phyloP scores from a whole-genome alignment of 2,113 vertebrate genomes.

The Carollia perspicillata region DNA sequence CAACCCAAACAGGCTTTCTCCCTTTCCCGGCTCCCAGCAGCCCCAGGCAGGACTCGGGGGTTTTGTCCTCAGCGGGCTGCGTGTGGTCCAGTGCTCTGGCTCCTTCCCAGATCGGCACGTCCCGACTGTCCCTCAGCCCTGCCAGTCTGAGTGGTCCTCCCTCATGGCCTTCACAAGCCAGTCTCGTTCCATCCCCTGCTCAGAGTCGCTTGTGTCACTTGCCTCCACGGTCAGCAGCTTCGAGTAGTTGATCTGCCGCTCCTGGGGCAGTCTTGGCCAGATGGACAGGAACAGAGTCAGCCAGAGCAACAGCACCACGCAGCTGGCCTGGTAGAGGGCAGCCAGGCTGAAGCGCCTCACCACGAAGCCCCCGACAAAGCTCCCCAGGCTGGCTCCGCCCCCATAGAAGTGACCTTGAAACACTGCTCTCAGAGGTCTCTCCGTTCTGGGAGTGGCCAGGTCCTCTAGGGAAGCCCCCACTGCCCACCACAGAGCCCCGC shows the following conservation, averaged over 20 bases:
- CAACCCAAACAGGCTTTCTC: neutral
- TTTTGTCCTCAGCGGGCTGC: neutral
- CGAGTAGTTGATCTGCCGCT: slow-evolving; percentile 90
- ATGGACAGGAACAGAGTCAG: slow-evolving; percentile 80
- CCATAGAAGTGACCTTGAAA: slow-evolving; percentile 78
- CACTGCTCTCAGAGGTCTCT: slow-evolving; percentile 82
- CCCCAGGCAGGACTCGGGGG: neutral
- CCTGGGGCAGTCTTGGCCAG: slow-evolving; percentile 84
- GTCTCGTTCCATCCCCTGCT: slow-evolving; percentile 87
- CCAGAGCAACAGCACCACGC: slow-evolving; percentile 81
- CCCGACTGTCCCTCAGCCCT: neutral
- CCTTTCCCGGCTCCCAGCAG: neutral
- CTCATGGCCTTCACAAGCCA: slow-evolving; percentile 92
- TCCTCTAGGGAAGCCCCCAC: slow-evolving; percentile 80
- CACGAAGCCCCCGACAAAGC: slow-evolving; percentile 85
- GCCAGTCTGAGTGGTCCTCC: slow-evolving; percentile 75
- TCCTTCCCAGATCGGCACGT: neutral
- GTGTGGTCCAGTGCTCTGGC: neutral
- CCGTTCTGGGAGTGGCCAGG: slow-evolving; percentile 81
- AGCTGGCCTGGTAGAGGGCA: slow-evolving; percentile 80
- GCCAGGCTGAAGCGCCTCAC: slow-evolving; percentile 77
- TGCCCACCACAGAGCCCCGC: slow-evolving; percentile 87
- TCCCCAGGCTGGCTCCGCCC: slow-evolving; percentile 85
- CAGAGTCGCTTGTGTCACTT: slow-evolving; percentile 89
- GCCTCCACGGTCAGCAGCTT: slow-evolving; percentile 85